These are phyloP conservation scores for Epizoanthus scotinus DNA, from an alignment of 92 coral and sea anemone genomes.

Conservation along the genomic window DNA sequence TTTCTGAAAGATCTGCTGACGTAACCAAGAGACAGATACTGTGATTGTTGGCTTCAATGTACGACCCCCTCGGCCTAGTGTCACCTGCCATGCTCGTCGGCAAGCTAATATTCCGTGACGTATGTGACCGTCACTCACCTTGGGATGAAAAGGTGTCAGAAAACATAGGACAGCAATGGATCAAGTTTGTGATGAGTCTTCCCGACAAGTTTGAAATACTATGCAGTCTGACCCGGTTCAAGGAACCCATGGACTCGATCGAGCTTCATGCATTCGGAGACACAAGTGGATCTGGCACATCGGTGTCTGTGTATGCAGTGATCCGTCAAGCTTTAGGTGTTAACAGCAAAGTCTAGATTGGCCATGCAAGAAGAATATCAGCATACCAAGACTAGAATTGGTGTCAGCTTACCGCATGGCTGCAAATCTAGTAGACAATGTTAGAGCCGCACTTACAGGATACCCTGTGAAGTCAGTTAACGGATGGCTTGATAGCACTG, in stretches of 20 bases:
- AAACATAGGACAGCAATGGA: background rate
- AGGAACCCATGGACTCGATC: constrained; percentile 15
- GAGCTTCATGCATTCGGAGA: constrained; percentile 32
- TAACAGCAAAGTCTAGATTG: constrained; percentile 16
- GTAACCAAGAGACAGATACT: constrained; percentile 38
- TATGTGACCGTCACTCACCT: constrained; percentile 34
- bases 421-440: constrained; percentile 4
- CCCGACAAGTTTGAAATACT: constrained; percentile 29
- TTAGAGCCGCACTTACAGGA: constrained; percentile 10
- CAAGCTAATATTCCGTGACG: constrained; percentile 35
- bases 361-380: constrained; percentile 22
- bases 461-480: constrained; percentile 35
- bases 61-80: constrained; percentile 38
- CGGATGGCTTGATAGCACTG: constrained; percentile 47
- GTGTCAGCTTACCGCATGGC: constrained; percentile 27
- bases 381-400: constrained; percentile 30
- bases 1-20: constrained; percentile 11
- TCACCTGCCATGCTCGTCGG: constrained; percentile 42
- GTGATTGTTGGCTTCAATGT: constrained; percentile 31
- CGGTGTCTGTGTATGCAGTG: constrained; percentile 31
- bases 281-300: constrained; percentile 30
- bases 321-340: constrained; percentile 22
- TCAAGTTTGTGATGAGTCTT: constrained; percentile 33
- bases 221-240: background rate
- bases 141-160: constrained; percentile 33